phyloP scores from a whole-genome alignment of 1,140 invertebrate species.

The Campodea augens region DNA sequence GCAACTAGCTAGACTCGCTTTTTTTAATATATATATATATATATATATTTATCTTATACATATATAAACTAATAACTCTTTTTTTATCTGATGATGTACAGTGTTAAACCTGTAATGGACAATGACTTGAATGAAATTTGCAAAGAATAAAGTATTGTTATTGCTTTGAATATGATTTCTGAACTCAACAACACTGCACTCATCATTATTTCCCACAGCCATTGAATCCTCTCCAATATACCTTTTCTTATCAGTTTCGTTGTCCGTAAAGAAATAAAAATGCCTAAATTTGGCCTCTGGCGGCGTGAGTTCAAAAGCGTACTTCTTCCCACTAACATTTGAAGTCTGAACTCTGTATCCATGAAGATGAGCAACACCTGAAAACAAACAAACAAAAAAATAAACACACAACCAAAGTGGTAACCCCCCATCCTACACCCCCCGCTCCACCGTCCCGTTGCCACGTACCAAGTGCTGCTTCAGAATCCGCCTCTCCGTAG shows the following conservation, averaged over 20 bases:
- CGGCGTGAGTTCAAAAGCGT: slow-evolving; percentile 78
- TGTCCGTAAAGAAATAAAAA: slow-evolving; percentile 83
- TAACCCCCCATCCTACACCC: too few relatives aligned
- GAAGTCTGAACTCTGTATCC: slow-evolving; percentile 76
- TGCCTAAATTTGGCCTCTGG: slow-evolving; percentile 65
- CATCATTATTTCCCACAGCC: not conserved
- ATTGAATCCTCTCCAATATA: slow-evolving; percentile 23
- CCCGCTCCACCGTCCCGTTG: too few relatives aligned
- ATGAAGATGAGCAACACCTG: slow-evolving; percentile 79
- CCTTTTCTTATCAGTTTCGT: slow-evolving; percentile 88
- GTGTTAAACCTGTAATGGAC: not conserved
- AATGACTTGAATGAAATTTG: not conserved
- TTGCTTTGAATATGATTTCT: not conserved
- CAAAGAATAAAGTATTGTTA: not conserved
- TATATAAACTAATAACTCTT: not conserved
- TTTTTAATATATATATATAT: too few relatives aligned
- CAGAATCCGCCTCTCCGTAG: slow-evolving; percentile 69
- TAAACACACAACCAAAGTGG: too few relatives aligned
- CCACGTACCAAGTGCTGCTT: slow-evolving; percentile 61
- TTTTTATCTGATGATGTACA: slow-evolving; percentile 2
- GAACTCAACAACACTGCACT: not conserved
- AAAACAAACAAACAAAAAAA: slow-evolving; percentile 12
- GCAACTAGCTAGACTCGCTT: too few relatives aligned
- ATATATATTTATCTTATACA: too few relatives aligned
- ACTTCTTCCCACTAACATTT: slow-evolving; percentile 48